phyloP scores from a whole-genome alignment of 2,888 invertebrate genomes.

The Euzophera pinguis region DNA sequence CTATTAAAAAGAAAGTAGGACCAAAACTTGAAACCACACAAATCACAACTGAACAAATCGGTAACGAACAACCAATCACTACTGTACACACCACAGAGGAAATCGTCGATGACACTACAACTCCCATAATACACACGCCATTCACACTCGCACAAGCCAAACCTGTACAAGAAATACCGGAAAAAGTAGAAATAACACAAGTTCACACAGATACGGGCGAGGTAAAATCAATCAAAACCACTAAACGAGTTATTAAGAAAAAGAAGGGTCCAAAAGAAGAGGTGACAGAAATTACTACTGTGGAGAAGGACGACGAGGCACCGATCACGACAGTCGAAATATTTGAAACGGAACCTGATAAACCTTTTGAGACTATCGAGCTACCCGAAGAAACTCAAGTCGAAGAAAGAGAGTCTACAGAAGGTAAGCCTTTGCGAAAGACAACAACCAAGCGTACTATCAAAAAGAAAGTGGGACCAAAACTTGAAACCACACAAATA shows the following conservation, averaged over 20 bases:
- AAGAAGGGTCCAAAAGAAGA: constrained; percentile 61
- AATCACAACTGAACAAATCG: constrained; percentile 20
- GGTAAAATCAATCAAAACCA: constrained; percentile 31
- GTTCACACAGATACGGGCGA: constrained; percentile 47
- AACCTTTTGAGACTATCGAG: constrained; percentile 25
- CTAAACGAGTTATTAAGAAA: constrained; percentile 47
- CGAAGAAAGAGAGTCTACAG: constrained; percentile 43
- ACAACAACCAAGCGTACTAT: constrained; percentile 35
- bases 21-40: constrained; percentile 27
- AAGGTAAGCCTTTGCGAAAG: constrained; percentile 31
- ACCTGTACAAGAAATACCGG: constrained; percentile 30
- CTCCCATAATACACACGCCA: constrained; percentile 20
- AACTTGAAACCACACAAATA: constrained; percentile 32
- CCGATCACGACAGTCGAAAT: constrained; percentile 43
- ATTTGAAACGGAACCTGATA: constrained; percentile 32
- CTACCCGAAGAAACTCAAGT: constrained; percentile 35
- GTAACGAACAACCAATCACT: constrained; percentile 30
- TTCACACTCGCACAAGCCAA: constrained; percentile 26
- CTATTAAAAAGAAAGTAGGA: constrained; percentile 35
- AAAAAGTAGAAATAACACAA: constrained; percentile 20
- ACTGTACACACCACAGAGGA: constrained; percentile 29
- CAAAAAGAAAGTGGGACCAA: constrained; percentile 36
- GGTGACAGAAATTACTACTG: constrained; percentile 66
- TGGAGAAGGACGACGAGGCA: constrained; percentile 52
- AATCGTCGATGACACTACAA: constrained; percentile 30